Percentiles rank a stretch among this genome's conserved stretches.
phyloP scores from a whole-genome alignment of 2,113 vertebrate species.

The Ardeotis arabs region DNA sequence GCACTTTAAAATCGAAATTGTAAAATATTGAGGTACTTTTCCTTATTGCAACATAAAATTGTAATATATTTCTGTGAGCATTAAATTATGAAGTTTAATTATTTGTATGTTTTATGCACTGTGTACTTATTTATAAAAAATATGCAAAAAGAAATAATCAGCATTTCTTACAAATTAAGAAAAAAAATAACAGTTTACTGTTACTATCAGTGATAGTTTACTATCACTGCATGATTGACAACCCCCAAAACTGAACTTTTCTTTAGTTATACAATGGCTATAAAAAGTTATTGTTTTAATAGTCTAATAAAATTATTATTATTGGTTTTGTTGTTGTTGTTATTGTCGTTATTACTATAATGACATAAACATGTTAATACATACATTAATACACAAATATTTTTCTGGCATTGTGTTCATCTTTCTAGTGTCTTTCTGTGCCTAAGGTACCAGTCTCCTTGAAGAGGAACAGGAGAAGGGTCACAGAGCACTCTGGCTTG shows the following conservation, averaged over 20 bases:
- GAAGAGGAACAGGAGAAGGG: neutral
- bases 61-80: neutral
- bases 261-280: no score
- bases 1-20: neutral
- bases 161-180: neutral
- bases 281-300: no score
- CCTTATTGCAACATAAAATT: neutral
- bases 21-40: neutral
- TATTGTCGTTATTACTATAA: no score
- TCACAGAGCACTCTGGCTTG: neutral
- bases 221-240: neutral
- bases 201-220: no score
- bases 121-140: neutral
- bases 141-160: neutral
- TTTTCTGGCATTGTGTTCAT: no score
- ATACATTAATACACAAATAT: no score
- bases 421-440: no score
- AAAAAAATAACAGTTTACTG: neutral
- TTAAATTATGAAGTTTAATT: neutral
- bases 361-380: no score
- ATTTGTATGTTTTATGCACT: neutral
- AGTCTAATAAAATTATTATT: no score
- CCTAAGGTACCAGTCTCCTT: neutral
- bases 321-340: no score
- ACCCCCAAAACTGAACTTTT: accelerated